A percentile compares a stretch with the other conserved stretches of the same genome.
These are phyloP conservation scores for Aphaenogaster rudis DNA, from an alignment of 1,140 invertebrate species.

Conservation along the genomic window DNA sequence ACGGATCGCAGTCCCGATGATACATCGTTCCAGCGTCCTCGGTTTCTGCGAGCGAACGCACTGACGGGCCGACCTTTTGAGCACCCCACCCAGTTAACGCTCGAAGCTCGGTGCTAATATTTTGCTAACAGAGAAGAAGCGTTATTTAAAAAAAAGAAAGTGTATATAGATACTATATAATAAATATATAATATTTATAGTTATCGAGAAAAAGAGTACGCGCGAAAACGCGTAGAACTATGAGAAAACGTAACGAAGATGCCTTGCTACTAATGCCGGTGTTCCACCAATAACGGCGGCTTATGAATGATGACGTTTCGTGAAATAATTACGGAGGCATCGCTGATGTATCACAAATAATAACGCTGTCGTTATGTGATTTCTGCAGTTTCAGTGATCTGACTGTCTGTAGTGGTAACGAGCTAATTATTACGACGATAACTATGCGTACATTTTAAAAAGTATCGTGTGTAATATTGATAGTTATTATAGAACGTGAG, in stretches of 20 bases:
- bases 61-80: constrained; percentile 66
- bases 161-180: constrained; percentile 79
- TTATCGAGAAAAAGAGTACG: constrained; percentile 74
- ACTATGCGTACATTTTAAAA: constrained; percentile 85
- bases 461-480: constrained; percentile 86
- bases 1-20: constrained; percentile 86
- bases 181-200: constrained; percentile 83
- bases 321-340: constrained; percentile 56
- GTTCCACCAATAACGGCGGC: constrained; percentile 16
- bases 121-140: constrained; percentile 75
- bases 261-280: constrained; percentile 64
- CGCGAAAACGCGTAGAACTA: constrained; percentile 62
- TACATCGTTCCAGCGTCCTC: constrained; percentile 78
- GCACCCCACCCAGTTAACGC: background rate
- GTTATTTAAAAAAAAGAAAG: constrained; percentile 80
- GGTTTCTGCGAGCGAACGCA: constrained; percentile 71
- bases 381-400: constrained; percentile 76
- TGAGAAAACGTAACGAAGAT: constrained; percentile 63
- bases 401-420: constrained; percentile 83
- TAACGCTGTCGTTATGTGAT: constrained; percentile 69
- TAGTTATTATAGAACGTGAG: constrained; percentile 83
- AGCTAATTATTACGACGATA: constrained; percentile 82
- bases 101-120: constrained; percentile 69
- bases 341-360: constrained; percentile 63
- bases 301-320: constrained; percentile 33